Base-by-base conservation (phyloP, 2,888 invertebrate species). In the Eubasilissa splendida region DNA sequence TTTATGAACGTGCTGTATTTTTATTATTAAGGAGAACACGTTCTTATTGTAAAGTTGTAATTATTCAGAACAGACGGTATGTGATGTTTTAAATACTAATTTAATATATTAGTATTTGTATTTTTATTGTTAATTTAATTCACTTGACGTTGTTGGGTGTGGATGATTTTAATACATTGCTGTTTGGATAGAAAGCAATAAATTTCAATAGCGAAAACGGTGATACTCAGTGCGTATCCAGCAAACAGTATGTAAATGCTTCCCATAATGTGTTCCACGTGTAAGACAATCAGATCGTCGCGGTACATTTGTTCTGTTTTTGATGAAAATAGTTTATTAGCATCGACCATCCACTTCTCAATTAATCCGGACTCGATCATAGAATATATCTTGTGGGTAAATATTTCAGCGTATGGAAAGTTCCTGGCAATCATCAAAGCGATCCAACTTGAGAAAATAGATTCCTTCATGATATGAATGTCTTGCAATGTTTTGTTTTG, bases 301-400 rank as follows among this genome's bases (percentile, higher is more conserved):
- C 52, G 52, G 9, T 33, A 73, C 56, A 56, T 56, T 42, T 58
- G 31, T 22, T 11, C 56, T 11, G n/a, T 11, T 58, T 8, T 50
- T 5, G 42, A 42, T 5, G 58, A 9, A 4, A 8, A 12, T 3
- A 31, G 14, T 22, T 33, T 68, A n/a, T 77, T 33, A 3, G 50
- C 50, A 42, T 77, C 77, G 14, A 4, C 12, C 11, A 66, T 50
- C 68, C 68, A 77, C 42, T 77, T 66, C 10, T 11, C 5, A 9
- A 77, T 31, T 9, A 76, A 53, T n/a, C 76, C 76, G n/a, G 68
- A 14, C 9, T 77, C 68, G n/a, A 56, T n/a, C 33, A 77, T 4
- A 8, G 11, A 52, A 8, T 14, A 33, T 42, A 77, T 14, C 33
- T 68, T 31, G 11, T 33, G 12, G 8, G 68, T n/a, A 60, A 77